A percentile compares a stretch with the other conserved stretches of the same genome.
Conservation (phyloP, 2,113 vertebrate species). For the Scatophagus argus region DNA sequence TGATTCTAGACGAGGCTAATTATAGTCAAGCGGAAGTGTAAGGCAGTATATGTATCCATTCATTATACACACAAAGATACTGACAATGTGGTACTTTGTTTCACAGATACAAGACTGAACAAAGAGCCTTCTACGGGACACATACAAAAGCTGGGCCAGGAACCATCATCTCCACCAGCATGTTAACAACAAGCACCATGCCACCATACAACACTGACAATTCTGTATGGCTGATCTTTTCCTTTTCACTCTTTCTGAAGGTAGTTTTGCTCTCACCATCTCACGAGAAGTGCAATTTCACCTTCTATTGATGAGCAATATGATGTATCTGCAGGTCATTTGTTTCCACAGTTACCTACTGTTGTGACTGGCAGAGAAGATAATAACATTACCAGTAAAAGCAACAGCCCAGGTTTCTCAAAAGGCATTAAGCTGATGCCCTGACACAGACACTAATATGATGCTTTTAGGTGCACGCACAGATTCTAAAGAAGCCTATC, state of each 20-base stretch:
- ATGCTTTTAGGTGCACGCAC: neutral
- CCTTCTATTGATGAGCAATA: neutral
- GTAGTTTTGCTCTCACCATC: neutral
- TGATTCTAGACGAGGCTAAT: conserved; percentile 21
- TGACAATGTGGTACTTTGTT: conserved; percentile 75
- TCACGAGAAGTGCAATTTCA: conserved; percentile 5
- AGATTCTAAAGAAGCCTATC: neutral
- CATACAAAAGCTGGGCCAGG: conserved; percentile 55
- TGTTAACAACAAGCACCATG: conserved; percentile 34
- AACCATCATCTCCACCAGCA: conserved; percentile 72
- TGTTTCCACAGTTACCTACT: conserved; percentile 1
- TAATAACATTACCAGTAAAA: neutral
- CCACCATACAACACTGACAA: conserved; percentile 3
- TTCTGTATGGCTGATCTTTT: neutral
- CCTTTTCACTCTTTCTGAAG: conserved; percentile 2
- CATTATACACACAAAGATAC: conserved; percentile 37
- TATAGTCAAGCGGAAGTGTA: conserved; percentile 38
- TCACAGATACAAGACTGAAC: conserved; percentile 50
- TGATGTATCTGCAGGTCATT: neutral
- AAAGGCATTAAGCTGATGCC: neutral
- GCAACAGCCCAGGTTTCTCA: neutral
- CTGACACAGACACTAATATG: neutral
- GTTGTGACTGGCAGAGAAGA: neutral
- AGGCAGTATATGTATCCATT: conserved; percentile 36
- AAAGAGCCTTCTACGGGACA: conserved; percentile 68